Evolutionary conservation across 1,140 invertebrate species (phyloP).

Genomic region (Atta texana): DNA sequence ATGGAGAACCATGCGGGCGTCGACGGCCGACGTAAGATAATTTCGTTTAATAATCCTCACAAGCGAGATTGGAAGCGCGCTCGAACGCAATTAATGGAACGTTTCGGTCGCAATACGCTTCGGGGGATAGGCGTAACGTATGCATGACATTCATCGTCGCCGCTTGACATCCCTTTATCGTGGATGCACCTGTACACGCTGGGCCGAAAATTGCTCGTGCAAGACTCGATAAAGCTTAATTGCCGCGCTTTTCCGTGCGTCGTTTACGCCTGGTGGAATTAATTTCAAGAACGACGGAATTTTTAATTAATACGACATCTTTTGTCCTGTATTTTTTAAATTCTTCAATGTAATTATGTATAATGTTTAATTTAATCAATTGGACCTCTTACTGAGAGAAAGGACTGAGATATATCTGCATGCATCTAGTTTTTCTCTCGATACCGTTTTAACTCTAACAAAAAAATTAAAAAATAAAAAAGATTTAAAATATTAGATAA

Average conservation of each 20-base stretch:
- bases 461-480: background rate
- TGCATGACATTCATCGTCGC: slow-evolving; percentile 63
- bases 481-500: too few species aligned
- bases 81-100: slow-evolving; percentile 59
- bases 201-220: slow-evolving; percentile 44
- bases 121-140: slow-evolving; percentile 58
- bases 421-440: background rate
- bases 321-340: background rate
- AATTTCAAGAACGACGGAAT: background rate
- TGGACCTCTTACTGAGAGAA: background rate
- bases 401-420: background rate
- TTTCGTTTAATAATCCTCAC: slow-evolving; percentile 62
- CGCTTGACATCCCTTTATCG: slow-evolving; percentile 56
- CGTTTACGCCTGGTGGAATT: background rate
- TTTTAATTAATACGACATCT: background rate
- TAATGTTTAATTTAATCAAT: background rate
- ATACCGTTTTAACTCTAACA: background rate
- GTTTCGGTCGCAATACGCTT: slow-evolving; percentile 62
- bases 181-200: slow-evolving; percentile 53
- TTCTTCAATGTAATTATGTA: background rate
- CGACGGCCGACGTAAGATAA: slow-evolving; percentile 51
- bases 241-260: slow-evolving; percentile 14
- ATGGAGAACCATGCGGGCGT: background rate
- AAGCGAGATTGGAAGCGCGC: slow-evolving; percentile 58
- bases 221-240: slow-evolving; percentile 57